A percentile compares a stretch with the other conserved stretches of the same genome.
Evolutionary conservation across 2,888 invertebrate genomes (phyloP).

Genomic region (Acronicta leporina): DNA sequence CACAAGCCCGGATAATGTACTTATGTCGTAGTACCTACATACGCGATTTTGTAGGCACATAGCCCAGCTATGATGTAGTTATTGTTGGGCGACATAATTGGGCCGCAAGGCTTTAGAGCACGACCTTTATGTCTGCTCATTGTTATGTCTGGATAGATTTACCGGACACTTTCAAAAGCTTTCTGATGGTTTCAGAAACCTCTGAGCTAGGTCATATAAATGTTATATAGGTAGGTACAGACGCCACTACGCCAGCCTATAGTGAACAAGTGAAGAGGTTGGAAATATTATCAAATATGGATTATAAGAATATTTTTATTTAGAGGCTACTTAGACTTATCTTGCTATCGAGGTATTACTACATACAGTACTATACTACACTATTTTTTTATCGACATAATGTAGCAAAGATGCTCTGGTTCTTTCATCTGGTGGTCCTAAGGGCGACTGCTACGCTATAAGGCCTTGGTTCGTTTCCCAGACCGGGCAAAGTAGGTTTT

Average conservation of each 20-base stretch:
- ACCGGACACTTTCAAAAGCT: constrained; percentile 35
- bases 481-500: too few species aligned
- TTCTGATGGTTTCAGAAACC: constrained; percentile 39
- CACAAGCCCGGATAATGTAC: constrained; percentile 34
- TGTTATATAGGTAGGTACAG: background rate
- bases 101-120: constrained; percentile 26
- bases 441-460: too few species aligned
- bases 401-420: too few species aligned
- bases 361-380: too few species aligned
- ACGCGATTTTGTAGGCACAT: constrained; percentile 5
- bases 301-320: too few species aligned
- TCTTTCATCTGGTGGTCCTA: too few species aligned
- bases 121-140: constrained; percentile 42
- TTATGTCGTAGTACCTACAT: constrained; percentile 31
- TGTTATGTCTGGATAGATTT: constrained; percentile 51
- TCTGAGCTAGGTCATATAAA: constrained; percentile 35
- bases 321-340: too few species aligned
- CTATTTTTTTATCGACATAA: too few species aligned
- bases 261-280: background rate
- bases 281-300: constrained; percentile 7
- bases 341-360: too few species aligned
- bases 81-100: constrained; percentile 51
- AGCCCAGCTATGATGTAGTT: constrained; percentile 41
- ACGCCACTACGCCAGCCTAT: background rate
- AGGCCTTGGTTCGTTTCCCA: too few species aligned